Evolutionary conservation across 2,888 invertebrate genomes (phyloP), one percentile per base, ranked within the genome.

Genomic region (Norana najaformis): DNA sequence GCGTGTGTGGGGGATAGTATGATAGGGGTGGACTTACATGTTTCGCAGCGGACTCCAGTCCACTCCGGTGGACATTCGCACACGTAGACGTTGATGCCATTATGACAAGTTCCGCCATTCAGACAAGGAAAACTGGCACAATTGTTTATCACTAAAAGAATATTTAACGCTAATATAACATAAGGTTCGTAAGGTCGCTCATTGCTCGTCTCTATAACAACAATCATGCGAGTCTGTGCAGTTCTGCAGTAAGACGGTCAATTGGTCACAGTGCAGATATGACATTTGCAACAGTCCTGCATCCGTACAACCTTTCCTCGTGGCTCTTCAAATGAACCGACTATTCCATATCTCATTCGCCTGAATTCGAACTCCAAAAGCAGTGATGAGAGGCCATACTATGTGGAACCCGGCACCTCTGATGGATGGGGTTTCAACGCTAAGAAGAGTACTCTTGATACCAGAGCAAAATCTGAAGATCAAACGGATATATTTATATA

Each of bases 221-320:
- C 13, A 41, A 18, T 41, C 41, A 41, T 41, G 16, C 41, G 41
- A 41, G 41, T 16, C 41, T 41, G 5, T 41, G 41, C 41, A 1
- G 18, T 41, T 41, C 14, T 41, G 41, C 18, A 41, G 93, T 98
- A 99, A 0, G 98, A 23, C 47, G 47, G 23, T 47, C 47, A 6
- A 23, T 47, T 47, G 47, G 13, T 11, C 3, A 41, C 18, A 18
- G 13, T 16, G 47, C 47, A 47, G 47, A 6, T 23, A 47, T 23
- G 47, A 47, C 47, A 47, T 23, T 3, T 47, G n/a, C n/a, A n/a
- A n/a, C n/a, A 23, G 47, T 47, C 20, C 20, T 47, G 23, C 47
- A 5, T 23, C 47, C 23, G 47, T 23, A 69, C 53, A n/a, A 69
- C n/a, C 6, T 69, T n/a, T 69, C n/a, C n/a, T n/a, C n/a, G n/a